These are phyloP conservation scores for Sterrhoptilus dennistouni DNA, from an alignment of 2,113 vertebrate genomes.

Conservation along the genomic window DNA sequence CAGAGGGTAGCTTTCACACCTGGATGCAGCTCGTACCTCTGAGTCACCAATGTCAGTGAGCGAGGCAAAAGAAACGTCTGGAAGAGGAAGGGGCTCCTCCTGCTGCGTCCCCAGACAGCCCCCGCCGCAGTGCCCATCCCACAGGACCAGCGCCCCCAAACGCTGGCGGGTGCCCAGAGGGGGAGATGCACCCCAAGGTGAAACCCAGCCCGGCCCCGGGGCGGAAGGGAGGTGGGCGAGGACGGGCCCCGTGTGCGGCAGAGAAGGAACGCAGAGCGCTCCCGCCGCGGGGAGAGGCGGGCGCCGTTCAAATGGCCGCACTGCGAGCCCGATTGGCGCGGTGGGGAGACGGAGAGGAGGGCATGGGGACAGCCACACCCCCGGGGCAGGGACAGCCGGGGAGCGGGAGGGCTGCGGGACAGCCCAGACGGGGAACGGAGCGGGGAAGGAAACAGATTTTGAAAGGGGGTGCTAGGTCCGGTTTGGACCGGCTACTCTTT, in stretches of 20 bases:
- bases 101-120: not conserved
- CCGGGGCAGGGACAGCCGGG: not conserved
- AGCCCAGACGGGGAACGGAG: not conserved
- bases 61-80: not conserved
- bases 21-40: not conserved
- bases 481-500: not conserved
- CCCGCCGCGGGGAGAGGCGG: not conserved
- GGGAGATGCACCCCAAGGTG: not conserved
- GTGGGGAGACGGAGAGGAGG: not conserved
- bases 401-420: not conserved
- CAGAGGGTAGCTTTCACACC: not conserved
- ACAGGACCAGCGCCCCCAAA: not conserved
- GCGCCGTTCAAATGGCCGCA: not conserved
- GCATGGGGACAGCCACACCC: slow-evolving; percentile 24
- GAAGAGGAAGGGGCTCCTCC: not conserved
- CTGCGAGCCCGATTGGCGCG: slow-evolving; percentile 18
- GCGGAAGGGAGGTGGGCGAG: not conserved
- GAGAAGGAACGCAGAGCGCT: not conserved
- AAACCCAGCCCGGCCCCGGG: not conserved
- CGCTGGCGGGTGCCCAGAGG: not conserved
- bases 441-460: not conserved
- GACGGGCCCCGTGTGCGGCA: fast-evolving
- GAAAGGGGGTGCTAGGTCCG: not conserved
- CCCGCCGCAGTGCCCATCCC: not conserved
- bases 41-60: not conserved